phyloP scores from a whole-genome alignment of 1,140 invertebrate genomes.

The Varroa destructor region DNA sequence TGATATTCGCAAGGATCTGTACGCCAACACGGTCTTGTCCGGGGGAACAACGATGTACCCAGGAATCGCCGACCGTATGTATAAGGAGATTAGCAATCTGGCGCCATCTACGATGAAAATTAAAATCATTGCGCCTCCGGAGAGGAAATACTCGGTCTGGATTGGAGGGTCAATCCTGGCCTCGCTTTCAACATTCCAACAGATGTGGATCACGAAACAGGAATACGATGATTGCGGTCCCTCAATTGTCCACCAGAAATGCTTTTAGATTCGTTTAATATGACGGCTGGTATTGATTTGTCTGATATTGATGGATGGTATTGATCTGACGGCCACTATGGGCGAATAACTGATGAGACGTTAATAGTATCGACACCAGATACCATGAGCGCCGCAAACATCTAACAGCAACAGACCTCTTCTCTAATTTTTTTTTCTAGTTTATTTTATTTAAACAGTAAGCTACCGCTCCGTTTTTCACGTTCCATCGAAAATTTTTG shows the following conservation, averaged over 20 bases:
- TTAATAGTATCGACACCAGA: too few species aligned
- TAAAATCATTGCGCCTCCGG: constrained; percentile 61
- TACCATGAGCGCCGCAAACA: too few species aligned
- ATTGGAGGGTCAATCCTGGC: constrained; percentile 44
- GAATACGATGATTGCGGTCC: constrained; percentile 65
- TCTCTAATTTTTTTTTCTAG: too few species aligned
- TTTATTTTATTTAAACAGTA: too few species aligned
- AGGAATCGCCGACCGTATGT: constrained; percentile 42
- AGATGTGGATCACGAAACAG: constrained; percentile 51
- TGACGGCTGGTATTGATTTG: too few species aligned
- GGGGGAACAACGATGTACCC: constrained; percentile 46
- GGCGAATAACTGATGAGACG: too few species aligned
- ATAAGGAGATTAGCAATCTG: constrained; percentile 42
- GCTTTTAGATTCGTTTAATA: constrained; percentile 55
- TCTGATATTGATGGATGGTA: too few species aligned
- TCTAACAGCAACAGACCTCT: too few species aligned
- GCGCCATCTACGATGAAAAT: constrained; percentile 50
- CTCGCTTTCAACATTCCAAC: constrained; percentile 46
- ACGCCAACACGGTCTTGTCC: constrained; percentile 46
- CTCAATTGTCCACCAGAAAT: constrained; percentile 61
- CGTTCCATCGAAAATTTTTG: too few species aligned
- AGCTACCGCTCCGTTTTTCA: too few species aligned
- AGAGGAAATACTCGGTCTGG: constrained; percentile 62
- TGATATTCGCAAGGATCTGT: constrained; percentile 47
- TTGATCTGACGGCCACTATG: too few species aligned